Base-by-base conservation (phyloP, 2,797 vertebrate species). In the Adelosebastes latens region DNA sequence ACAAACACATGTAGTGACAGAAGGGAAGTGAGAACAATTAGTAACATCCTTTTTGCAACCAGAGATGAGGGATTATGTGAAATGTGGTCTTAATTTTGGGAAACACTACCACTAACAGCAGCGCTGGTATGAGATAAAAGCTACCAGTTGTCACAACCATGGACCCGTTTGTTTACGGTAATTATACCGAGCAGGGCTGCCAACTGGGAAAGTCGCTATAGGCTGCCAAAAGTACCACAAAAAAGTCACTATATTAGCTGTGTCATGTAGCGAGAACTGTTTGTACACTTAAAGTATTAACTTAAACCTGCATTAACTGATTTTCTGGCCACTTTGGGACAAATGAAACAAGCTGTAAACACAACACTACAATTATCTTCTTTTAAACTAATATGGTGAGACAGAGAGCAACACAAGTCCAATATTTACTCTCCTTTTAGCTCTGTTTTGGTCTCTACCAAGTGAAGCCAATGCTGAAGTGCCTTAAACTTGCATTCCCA, bases 31-130 rank as follows among this genome's bases (percentile, higher is more conserved):
- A 73, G 39, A 81, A 84, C 69, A 84, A 86, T 86, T 85, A 83
- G 72, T 60, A 77, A 70, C 76, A 79, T 85, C 75, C 74, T 75
- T 72, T 61, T 10, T 72, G 63, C 32, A 66, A 59, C 75, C 75
- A 60, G 32, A 78, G 46, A 25, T 55, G 74, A 65, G 25, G 55
- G 29, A 62, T 79, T 16, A 62, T 71, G 75, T 66, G 62, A 82
- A 82, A 89, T 79, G 77, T 84, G 87, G 82, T 87, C 74, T 77
- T 75, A 3, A 83, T 88, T 89, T 84, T 36, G 8, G 11, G 29
- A 77, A 81, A 67, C 31, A 31, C 27, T 34, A 79, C 75, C 71
- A 62, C 73, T 59, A 70, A 77, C 77, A 81, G 78, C 68, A 83
- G 72, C 34, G 9, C 75, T 72, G 46, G 22, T 46, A 46, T 9